phyloP scores from a whole-genome alignment of 2,113 vertebrate species.

The Melanocharis versteri region DNA sequence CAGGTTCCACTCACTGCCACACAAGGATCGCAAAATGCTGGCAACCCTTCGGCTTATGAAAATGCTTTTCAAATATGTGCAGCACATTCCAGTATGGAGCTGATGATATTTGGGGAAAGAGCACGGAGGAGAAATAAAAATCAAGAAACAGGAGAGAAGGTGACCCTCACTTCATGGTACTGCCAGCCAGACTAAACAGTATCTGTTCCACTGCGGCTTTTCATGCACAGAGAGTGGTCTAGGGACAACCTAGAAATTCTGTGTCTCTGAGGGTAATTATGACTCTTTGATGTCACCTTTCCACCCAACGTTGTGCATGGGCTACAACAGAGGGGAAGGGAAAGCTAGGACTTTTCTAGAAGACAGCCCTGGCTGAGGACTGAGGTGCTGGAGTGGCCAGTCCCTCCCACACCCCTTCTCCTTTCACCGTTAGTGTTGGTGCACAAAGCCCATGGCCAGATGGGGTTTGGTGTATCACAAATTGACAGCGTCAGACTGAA shows the following conservation, averaged over 20 bases:
- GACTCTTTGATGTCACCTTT: not conserved
- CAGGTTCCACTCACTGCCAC: not conserved
- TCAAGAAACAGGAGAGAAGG: not conserved
- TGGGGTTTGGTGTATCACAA: not conserved
- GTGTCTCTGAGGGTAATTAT: not conserved
- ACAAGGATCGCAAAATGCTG: not conserved
- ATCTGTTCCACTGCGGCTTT: not conserved
- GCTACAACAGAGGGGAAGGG: not conserved
- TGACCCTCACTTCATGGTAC: not conserved
- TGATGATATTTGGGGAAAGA: not conserved
- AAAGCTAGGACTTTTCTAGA: not conserved
- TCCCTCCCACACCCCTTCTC: accelerated
- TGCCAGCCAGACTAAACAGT: not conserved
- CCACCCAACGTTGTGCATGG: accelerated
- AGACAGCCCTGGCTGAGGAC: not conserved
- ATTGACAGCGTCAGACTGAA: not conserved
- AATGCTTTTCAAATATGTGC: not conserved
- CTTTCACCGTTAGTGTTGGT: not conserved
- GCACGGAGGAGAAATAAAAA: not conserved
- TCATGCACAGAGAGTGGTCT: not conserved
- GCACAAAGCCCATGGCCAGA: not conserved
- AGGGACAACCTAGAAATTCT: not conserved
- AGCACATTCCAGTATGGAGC: not conserved
- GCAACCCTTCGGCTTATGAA: not conserved
- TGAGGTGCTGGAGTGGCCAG: not conserved